Evolutionary conservation across 2,113 vertebrate genomes (phyloP).

Genomic region (Notiomystis cincta): DNA sequence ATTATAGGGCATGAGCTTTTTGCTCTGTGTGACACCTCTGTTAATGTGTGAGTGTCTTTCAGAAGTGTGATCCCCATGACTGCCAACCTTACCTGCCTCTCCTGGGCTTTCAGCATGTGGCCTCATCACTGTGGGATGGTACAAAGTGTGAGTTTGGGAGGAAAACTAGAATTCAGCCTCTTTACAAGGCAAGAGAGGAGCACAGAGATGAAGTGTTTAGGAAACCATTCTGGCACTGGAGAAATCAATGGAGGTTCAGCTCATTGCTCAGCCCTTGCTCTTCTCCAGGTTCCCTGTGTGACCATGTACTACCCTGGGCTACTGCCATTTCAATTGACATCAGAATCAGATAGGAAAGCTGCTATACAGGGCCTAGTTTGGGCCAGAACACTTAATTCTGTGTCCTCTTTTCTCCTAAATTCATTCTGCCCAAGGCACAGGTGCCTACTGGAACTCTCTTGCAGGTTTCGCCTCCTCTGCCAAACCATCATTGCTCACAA

Average conservation of each 20-base stretch:
- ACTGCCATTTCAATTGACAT: neutral
- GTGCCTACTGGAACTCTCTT: neutral
- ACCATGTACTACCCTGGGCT: neutral
- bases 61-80: neutral
- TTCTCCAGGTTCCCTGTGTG: neutral
- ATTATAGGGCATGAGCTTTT: neutral
- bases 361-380: neutral
- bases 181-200: neutral
- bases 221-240: neutral
- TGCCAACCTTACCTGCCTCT: neutral
- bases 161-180: neutral
- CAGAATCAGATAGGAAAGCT: neutral
- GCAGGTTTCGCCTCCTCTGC: slow-evolving; percentile 91
- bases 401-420: neutral
- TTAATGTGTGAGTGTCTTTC: neutral
- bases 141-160: neutral
- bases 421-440: neutral
- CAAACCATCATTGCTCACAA: slow-evolving; percentile 96
- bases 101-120: neutral
- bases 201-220: neutral
- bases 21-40: neutral
- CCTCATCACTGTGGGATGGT: neutral
- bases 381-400: neutral
- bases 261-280: neutral
- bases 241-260: neutral